Evolutionary conservation across 1,140 invertebrate species (phyloP).

Genomic region (Brachionus rubens): DNA sequence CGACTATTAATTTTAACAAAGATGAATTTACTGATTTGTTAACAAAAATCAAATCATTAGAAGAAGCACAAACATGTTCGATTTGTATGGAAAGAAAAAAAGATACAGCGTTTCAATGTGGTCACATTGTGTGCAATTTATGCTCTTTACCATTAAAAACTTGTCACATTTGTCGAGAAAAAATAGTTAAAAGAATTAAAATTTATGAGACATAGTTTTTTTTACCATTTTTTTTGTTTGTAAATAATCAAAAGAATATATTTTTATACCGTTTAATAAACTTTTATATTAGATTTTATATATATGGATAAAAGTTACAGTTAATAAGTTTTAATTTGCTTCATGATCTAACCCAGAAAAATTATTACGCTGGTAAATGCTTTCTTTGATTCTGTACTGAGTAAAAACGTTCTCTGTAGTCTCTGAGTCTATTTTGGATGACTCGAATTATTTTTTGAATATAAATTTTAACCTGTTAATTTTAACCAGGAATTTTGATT

Average conservation of each 20-base stretch:
- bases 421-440: too few species aligned
- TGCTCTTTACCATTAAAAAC: constrained; percentile 76
- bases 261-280: too few species aligned
- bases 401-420: too few species aligned
- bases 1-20: neutral
- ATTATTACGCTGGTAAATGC: too few species aligned
- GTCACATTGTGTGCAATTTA: constrained; percentile 77
- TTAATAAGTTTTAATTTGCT: too few species aligned
- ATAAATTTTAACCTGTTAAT: too few species aligned
- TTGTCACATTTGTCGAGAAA: constrained; percentile 87
- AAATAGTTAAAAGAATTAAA: constrained; percentile 83
- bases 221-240: neutral
- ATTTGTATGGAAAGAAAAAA: constrained; percentile 67
- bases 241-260: neutral
- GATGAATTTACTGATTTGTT: constrained; percentile 11
- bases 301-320: too few species aligned
- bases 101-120: constrained; percentile 81
- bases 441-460: too few species aligned
- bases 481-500: too few species aligned
- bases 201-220: constrained; percentile 58
- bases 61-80: constrained; percentile 74
- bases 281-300: too few species aligned
- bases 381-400: too few species aligned
- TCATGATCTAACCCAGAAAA: too few species aligned
- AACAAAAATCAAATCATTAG: constrained; percentile 77